Conservation (phyloP, 2,113 vertebrate genomes). For the Tetrax tetrax region DNA sequence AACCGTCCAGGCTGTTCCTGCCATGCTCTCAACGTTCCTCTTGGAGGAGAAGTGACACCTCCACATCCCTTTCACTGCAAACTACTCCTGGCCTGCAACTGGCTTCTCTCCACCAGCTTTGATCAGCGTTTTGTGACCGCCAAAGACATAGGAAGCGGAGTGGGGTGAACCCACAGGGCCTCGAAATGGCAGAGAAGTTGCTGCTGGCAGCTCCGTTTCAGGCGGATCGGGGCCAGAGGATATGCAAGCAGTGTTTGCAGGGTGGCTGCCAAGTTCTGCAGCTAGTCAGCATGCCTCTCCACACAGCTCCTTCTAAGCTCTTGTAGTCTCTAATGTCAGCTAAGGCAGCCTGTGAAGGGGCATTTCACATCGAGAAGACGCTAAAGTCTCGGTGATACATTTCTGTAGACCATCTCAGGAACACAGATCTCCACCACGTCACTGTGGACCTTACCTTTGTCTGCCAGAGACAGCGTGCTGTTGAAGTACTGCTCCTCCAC, state of each 20-base stretch:
- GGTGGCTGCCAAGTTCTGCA: background rate
- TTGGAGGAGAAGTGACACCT: background rate
- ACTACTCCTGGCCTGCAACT: background rate
- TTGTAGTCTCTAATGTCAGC: background rate
- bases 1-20: background rate
- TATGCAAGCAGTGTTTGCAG: background rate
- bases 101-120: background rate
- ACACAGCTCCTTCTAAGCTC: background rate
- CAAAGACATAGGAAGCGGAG: rapidly evolving
- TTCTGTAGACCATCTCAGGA: background rate
- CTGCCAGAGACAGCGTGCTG: constrained; percentile 86
- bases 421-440: background rate
- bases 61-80: background rate
- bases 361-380: background rate
- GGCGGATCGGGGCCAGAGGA: background rate
- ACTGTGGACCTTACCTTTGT: constrained; percentile 81
- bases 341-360: background rate
- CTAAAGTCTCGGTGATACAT: background rate
- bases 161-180: background rate
- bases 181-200: background rate
- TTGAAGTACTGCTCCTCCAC: constrained; percentile 92
- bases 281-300: background rate
- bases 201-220: background rate
- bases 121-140: background rate
- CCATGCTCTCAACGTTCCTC: background rate